Conservation (phyloP, 2,113 vertebrate species). For the Rhea americana region DNA sequence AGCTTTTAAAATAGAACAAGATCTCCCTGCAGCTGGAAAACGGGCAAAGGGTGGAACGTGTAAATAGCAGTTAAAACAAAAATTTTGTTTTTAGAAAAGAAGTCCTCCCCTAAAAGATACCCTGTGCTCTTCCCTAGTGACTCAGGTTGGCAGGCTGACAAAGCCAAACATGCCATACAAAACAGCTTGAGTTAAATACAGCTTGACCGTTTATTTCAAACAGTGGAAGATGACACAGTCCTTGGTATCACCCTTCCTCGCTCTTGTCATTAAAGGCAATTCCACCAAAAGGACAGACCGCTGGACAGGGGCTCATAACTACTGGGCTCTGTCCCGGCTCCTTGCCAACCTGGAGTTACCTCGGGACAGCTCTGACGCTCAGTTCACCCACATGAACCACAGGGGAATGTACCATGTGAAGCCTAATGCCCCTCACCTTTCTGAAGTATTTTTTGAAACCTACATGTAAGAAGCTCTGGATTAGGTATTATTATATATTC, state of each 20-base stretch:
- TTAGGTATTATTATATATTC: background rate
- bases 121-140: background rate
- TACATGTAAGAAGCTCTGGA: background rate
- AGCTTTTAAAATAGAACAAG: slow-evolving; percentile 57
- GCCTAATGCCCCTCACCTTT: background rate
- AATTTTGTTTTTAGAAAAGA: background rate
- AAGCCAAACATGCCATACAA: background rate
- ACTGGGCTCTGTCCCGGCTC: background rate
- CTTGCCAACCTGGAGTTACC: background rate
- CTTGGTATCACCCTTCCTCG: background rate
- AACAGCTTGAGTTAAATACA: background rate
- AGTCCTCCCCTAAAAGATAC: slow-evolving; percentile 2
- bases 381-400: background rate
- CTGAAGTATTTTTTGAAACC: background rate
- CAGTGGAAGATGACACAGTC: background rate
- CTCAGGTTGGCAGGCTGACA: background rate
- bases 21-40: slow-evolving; percentile 39
- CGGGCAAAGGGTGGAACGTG: background rate
- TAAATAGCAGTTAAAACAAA: slow-evolving; percentile 43
- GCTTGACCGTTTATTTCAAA: background rate
- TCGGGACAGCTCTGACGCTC: background rate
- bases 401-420: too few relatives aligned
- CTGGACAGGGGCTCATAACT: background rate
- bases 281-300: background rate
- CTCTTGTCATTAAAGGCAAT: background rate